Base-by-base conservation (phyloP, 2,888 invertebrate genomes). In the Latheticus oryzae region DNA sequence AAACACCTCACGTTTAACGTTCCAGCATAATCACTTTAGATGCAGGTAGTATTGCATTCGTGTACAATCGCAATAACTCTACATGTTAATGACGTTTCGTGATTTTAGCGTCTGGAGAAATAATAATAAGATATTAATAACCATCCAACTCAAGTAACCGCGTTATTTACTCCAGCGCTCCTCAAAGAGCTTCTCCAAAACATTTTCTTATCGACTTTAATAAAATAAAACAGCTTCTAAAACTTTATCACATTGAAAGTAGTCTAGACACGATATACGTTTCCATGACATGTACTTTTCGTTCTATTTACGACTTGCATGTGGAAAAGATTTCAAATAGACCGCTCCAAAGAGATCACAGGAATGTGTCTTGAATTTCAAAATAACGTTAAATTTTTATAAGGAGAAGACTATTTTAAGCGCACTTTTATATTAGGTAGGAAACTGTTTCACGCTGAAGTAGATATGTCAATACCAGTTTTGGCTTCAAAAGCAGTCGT, bases 291-390 rank as follows among this genome's bases (percentile, higher is more conserved):
- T 12, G 11, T 12, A 11, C 45, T 45, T 24, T 12, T 7, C 24
- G 33, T 23, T 47, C 47, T 47, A 47, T 47, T 47, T 47, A 47
- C 8, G 47, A 33, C 23, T 35, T 23, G 15, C 47, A 47, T 47
- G 33, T 47, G 47, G 47, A 47, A 33, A 23, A 47, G 21, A 47
- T 47, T 47, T 33, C 33, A 19, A 43, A 42, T 26, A 9, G n/a
- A 9, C 37, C n/a, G 5, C 35, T 17, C 16, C 35, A 11, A 26
- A 24, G 24, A 42, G 26, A 42, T 42, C 42, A 42, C 19, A 16
- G 17, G 24, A 40, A 23, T 12, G 38, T 19, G 24, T 23, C 45
- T 33, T 32, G 32, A 21, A 45, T 45, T 45, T 45, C 32, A 42
- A 24, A 42, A 38, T 24, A 32, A 11, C 21, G 32, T 30, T 42